Base-by-base conservation (phyloP, 2,113 vertebrate species). In the Mus musculus region DNA sequence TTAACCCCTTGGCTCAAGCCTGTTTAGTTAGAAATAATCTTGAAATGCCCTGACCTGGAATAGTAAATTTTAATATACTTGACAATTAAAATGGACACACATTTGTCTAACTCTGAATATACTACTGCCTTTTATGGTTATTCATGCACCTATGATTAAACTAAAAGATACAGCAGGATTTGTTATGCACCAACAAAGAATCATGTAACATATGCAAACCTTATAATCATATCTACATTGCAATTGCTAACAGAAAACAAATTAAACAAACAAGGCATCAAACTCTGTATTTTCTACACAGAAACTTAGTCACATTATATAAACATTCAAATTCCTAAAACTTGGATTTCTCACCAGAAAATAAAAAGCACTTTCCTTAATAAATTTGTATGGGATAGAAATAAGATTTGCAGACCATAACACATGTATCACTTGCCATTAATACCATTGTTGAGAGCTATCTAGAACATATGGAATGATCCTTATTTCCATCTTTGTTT, bases 321-420 rank as follows among this genome's bases (percentile, higher is more conserved):
- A 65, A 88, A 3, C 19, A 73, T 14, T 90, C 24, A 65, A 39
- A 26, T 69, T 86, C 54, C 0, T 30, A 20, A 90, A 80, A 52
- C 17, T 81, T n/a, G 7, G 11, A 56, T 87, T 87, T 91, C 80
- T 86, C 28, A 93, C 20, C 6, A 89, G 10, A 49, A 90, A 42
- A 24, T 54, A 84, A 67, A 30, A 59, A 59, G 17, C n/a, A 87
- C 14, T 20, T n/a, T 63, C 20, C 63, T 78, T 39, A n/a, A 26
- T 24, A 71, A 63, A 26, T 73, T 49, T 67, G 3, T 84, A 46
- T 19, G 19, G 24, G 46, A 46, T 46, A 63, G 17, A 46, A 86
- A 49, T 33, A 80, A 3, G 19, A 8, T 42, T 28, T 87, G 7
- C 33, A 89, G 71, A 56, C 13, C 63, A 61, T 3, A 77, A 8